Base-by-base conservation (phyloP, 2,888 invertebrate genomes). In the Leptinotarsa haldemani region DNA sequence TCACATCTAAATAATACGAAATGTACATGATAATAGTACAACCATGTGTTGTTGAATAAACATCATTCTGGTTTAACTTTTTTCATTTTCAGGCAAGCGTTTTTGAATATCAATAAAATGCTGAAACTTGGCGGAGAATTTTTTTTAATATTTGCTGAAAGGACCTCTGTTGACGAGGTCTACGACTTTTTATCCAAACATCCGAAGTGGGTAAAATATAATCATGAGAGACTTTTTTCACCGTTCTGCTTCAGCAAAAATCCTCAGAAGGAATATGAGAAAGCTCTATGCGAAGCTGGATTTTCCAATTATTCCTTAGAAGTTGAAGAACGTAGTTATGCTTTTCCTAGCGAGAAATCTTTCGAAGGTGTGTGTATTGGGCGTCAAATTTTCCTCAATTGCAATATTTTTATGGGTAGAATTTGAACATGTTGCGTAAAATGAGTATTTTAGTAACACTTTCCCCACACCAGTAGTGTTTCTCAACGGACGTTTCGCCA, bases 111-210 rank as follows among this genome's bases (percentile, higher is more conserved):
- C 69, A 91, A 89, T 85, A 87, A 91, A 48, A 84, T 95, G 69
- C 86, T 95, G n/a, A 89, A 88, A 74, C 90, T 90, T 0, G 92
- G 90, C 4, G 95, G 95, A 0, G 92, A 93, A 80, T 90, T 92
- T 65, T 86, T 95, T 20, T 84, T 94, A 2, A 90, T 92, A 20
- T 94, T 94, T 81, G 73, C 22, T 30, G 70, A 75, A 25, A 52
- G 73, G 46, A 69, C 52, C 7, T 74, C 75, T 4, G 40, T 25
- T 1, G 73, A 76, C 47, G 70, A 70, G 15, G 65, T 73, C 20
- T 76, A 69, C 48, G 61, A 66, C 30, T 47, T 18, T 16, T 22
- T 74, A 13, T 72, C 70, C 4, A 52, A 67, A 58, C 66, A 74
- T 46, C 69, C 72, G 5, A 76, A 70, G 67, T 76, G 76, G 76